A percentile compares a stretch with the other conserved stretches of the same genome.
These are phyloP conservation scores for Heliconius erato DNA, from an alignment of 2,888 invertebrate species.

Conservation along the genomic window DNA sequence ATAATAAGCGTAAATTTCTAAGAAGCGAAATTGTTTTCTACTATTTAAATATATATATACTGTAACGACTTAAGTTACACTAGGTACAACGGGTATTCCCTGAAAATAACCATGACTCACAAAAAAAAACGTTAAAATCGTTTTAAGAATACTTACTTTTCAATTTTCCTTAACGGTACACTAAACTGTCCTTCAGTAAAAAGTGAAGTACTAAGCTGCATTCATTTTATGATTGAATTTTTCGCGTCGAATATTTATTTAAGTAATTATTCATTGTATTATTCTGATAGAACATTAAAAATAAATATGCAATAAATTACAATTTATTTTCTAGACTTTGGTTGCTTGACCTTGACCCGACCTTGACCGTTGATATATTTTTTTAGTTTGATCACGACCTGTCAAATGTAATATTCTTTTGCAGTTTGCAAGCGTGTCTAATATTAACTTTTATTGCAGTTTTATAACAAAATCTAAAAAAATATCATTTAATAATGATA, in stretches of 20 bases:
- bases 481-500: no score
- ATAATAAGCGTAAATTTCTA: not conserved
- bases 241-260: no score
- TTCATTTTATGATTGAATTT: no score
- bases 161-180: not conserved
- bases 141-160: not conserved
- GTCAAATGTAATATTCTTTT: not conserved
- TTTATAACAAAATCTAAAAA: no score
- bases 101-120: not conserved
- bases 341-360: not conserved
- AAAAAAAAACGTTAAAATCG: not conserved
- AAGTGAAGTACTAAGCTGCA: not conserved
- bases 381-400: not conserved
- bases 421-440: not conserved
- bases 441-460: not conserved
- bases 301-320: not conserved
- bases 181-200: not conserved
- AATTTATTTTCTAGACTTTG: not conserved
- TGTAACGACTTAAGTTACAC: not conserved
- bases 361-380: not conserved
- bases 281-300: no score
- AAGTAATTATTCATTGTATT: no score
- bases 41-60: not conserved
- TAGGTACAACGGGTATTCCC: conserved; percentile 1
- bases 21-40: not conserved